A percentile compares a stretch with the other conserved stretches of the same genome.
Evolutionary conservation across 2,888 invertebrate genomes (phyloP).

Genomic region (Drosophila recens): DNA sequence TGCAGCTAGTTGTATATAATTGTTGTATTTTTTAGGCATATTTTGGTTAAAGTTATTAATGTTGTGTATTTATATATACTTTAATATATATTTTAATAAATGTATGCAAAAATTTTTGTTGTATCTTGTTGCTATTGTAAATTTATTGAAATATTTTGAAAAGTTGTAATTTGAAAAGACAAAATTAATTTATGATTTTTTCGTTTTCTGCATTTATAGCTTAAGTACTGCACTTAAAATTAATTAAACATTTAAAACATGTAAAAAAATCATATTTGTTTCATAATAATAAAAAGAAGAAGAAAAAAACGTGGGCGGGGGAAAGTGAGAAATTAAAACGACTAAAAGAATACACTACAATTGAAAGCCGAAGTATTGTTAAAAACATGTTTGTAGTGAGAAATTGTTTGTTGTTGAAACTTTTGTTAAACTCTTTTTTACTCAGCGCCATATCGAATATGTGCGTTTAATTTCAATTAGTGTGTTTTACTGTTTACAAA

Average conservation of each 20-base stretch:
- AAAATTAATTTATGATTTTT: slow-evolving; percentile 35
- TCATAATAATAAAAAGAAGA: neutral
- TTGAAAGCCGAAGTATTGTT: slow-evolving; percentile 49
- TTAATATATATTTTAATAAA: slow-evolving; percentile 39
- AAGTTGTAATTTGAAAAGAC: slow-evolving; percentile 29
- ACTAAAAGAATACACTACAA: slow-evolving; percentile 44
- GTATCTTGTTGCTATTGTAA: slow-evolving; percentile 15
- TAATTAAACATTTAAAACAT: slow-evolving; percentile 59
- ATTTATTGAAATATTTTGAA: slow-evolving; percentile 15
- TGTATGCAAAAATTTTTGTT: slow-evolving; percentile 35
- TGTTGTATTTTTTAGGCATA: slow-evolving; percentile 52
- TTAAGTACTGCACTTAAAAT: slow-evolving; percentile 67
- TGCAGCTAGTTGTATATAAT: slow-evolving; percentile 51
- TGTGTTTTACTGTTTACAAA: slow-evolving; percentile 51
- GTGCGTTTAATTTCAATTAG: slow-evolving; percentile 45
- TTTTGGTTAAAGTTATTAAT: slow-evolving; percentile 40
- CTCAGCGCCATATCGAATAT: slow-evolving; percentile 32
- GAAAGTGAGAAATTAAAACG: slow-evolving; percentile 12
- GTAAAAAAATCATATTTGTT: slow-evolving; percentile 11
- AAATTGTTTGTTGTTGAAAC: slow-evolving; percentile 7
- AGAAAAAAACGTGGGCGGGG: slow-evolving; percentile 3
- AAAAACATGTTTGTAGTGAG: slow-evolving; percentile 14
- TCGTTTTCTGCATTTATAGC: slow-evolving; percentile 24
- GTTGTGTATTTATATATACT: slow-evolving; percentile 5
- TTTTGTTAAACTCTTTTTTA: slow-evolving; percentile 9